These are phyloP conservation scores for Drosophila monieri DNA, from an alignment of 2,888 invertebrate species.

Conservation along the genomic window DNA sequence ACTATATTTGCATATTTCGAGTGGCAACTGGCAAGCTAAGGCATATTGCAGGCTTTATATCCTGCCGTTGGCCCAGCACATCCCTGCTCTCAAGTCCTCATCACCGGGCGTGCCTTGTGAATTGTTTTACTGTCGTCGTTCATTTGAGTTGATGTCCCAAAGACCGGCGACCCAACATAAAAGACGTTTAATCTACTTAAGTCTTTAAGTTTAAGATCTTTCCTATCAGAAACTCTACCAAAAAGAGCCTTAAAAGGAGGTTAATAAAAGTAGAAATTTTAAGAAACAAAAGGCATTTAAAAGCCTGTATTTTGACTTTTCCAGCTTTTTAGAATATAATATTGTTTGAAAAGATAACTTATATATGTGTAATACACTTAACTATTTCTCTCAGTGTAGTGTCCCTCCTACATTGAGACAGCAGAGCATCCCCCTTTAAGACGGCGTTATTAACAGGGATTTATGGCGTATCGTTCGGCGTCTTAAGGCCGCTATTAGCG, in stretches of 20 bases:
- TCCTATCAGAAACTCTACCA: constrained; percentile 23
- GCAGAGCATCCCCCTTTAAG: constrained; percentile 13
- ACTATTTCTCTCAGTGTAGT: constrained; percentile 3
- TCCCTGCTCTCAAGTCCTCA: constrained; percentile 69
- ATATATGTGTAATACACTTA: neutral
- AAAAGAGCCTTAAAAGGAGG: neutral
- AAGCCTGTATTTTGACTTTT: neutral
- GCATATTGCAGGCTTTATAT: constrained; percentile 68
- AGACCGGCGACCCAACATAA: constrained; percentile 59
- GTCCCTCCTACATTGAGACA: constrained; percentile 37
- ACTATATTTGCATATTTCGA: constrained; percentile 73
- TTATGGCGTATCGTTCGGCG: constrained; percentile 73
- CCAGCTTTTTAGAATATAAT: neutral
- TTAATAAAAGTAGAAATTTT: neutral
- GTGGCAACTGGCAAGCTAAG: constrained; percentile 33
- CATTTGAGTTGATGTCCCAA: constrained; percentile 70
- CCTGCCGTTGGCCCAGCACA: constrained; percentile 37
- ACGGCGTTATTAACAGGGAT: constrained; percentile 74
- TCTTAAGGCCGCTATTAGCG: constrained; percentile 72
- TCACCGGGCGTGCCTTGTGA: constrained; percentile 72
- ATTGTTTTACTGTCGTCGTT: constrained; percentile 79
- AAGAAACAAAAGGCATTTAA: neutral
- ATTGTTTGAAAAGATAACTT: neutral
- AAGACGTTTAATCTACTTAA: constrained; percentile 79
- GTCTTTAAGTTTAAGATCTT: constrained; percentile 68